Percentiles rank a stretch among this genome's conserved stretches.
Conservation (phyloP, 2,888 invertebrate species). For the Aethes cnicana region DNA sequence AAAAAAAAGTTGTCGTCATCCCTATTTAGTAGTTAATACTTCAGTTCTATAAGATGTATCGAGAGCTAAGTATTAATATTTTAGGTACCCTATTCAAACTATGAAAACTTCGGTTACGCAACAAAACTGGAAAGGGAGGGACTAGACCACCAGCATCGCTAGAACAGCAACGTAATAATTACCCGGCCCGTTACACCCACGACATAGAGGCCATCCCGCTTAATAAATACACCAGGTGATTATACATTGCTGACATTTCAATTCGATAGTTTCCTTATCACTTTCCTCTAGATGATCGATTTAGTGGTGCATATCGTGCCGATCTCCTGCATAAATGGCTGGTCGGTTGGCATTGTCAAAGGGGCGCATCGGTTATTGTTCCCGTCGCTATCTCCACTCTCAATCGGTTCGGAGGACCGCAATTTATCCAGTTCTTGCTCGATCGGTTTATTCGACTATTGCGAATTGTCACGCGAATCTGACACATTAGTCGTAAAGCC, state of each 20-base stretch:
- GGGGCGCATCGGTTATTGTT: constrained; percentile 80
- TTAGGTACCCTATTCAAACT: no score
- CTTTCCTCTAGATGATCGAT: constrained; percentile 72
- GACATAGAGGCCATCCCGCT: constrained; percentile 32
- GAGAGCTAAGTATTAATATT: no score
- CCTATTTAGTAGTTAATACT: no score
- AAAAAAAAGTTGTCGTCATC: no score
- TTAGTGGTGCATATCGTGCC: constrained; percentile 64
- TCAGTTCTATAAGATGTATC: no score
- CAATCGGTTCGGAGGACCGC: constrained; percentile 58
- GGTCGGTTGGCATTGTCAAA: constrained; percentile 65
- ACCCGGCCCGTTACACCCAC: constrained; percentile 35
- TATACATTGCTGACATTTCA: constrained; percentile 67
- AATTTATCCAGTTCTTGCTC: constrained; percentile 69
- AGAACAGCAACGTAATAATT: constrained; percentile 39
- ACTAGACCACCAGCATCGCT: constrained; percentile 40
- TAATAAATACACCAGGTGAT: constrained; percentile 51
- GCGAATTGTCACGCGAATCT: constrained; percentile 60
- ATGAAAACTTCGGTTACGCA: not conserved
- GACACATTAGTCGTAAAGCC: constrained; percentile 45
- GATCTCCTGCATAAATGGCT: constrained; percentile 71
- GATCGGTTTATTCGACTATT: constrained; percentile 64
- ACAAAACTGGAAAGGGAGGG: constrained; percentile 12
- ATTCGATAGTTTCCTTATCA: constrained; percentile 71
- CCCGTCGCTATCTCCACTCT: constrained; percentile 63